A percentile compares a stretch with the other conserved stretches of the same genome.
Conservation (phyloP, 1,140 invertebrate species). For the Sipha flava region DNA sequence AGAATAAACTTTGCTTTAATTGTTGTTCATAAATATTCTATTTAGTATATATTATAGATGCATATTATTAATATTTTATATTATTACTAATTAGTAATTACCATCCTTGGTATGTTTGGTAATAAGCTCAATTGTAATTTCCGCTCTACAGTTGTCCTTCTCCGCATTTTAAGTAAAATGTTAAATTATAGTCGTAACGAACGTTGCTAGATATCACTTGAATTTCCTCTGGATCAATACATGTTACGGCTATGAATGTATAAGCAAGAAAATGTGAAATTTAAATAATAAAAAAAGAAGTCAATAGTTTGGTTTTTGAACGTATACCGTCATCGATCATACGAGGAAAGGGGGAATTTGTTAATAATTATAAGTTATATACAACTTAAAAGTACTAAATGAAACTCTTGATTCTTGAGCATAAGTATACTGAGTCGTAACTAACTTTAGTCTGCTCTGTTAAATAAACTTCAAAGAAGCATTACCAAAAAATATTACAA, state of each 20-base stretch:
- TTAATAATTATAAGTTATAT: too few relatives aligned
- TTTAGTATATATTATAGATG: too few relatives aligned
- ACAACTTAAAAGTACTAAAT: too few relatives aligned
- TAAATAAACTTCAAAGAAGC: not conserved
- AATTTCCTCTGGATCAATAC: not conserved
- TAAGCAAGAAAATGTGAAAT: too few relatives aligned
- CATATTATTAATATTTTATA: not conserved
- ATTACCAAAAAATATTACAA: not conserved
- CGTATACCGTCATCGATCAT: too few relatives aligned
- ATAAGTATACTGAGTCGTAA: too few relatives aligned
- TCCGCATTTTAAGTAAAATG: not conserved
- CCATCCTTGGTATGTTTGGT: not conserved
- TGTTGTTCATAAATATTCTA: not conserved
- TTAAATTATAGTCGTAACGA: not conserved
- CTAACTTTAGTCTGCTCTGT: too few relatives aligned
- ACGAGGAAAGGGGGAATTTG: too few relatives aligned
- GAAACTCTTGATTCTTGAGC: too few relatives aligned
- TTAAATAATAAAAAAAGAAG: too few relatives aligned
- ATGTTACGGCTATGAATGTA: too few relatives aligned
- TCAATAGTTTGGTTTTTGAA: too few relatives aligned
- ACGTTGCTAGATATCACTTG: not conserved
- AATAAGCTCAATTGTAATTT: constrained; percentile 6
- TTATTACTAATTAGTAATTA: not conserved
- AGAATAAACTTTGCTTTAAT: not conserved
- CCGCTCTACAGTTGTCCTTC: not conserved